A percentile compares a stretch with the other conserved stretches of the same genome.
These are phyloP conservation scores for Drosophila sp. DNA, from an alignment of 1,140 invertebrate species.

Conservation along the genomic window DNA sequence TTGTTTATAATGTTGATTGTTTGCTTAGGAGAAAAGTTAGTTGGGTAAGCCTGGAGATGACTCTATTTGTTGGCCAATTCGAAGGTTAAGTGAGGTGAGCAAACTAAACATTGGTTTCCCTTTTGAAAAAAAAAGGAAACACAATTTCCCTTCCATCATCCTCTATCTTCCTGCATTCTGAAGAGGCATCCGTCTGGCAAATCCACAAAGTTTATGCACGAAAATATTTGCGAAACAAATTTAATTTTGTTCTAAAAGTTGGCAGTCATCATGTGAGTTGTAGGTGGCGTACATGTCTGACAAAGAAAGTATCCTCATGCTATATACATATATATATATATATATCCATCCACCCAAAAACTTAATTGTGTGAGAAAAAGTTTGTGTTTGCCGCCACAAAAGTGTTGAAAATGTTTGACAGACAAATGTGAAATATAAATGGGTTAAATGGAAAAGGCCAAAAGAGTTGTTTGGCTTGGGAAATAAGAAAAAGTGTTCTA, in stretches of 20 bases:
- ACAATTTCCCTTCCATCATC: neutral
- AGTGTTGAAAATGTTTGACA: conserved; percentile 9
- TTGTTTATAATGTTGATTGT: neutral
- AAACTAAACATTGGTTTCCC: conserved; percentile 1
- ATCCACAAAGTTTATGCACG: conserved; percentile 9
- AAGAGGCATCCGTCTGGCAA: conserved; percentile 1
- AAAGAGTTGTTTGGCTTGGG: conserved; percentile 1
- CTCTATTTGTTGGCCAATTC: conserved; percentile 4
- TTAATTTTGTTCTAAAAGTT: conserved; percentile 12
- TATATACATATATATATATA: conserved; percentile 2
- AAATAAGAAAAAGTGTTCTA: neutral
- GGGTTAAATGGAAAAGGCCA: conserved; percentile 7
- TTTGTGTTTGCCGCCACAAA: conserved; percentile 10
- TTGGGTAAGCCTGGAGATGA: neutral
- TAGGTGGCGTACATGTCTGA: neutral
- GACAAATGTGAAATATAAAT: conserved; percentile 12
- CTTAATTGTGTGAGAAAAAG: conserved; percentile 11
- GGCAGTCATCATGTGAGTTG: conserved; percentile 7
- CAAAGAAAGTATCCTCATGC: conserved; percentile 6
- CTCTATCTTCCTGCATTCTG: neutral
- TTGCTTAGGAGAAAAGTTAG: neutral
- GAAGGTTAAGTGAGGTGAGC: conserved; percentile 1
- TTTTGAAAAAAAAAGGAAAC: neutral
- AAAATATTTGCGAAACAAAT: conserved; percentile 13
- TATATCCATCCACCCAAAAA: neutral